phyloP scores from a whole-genome alignment of 2,797 vertebrate species.

The Furcifer pardalis region DNA sequence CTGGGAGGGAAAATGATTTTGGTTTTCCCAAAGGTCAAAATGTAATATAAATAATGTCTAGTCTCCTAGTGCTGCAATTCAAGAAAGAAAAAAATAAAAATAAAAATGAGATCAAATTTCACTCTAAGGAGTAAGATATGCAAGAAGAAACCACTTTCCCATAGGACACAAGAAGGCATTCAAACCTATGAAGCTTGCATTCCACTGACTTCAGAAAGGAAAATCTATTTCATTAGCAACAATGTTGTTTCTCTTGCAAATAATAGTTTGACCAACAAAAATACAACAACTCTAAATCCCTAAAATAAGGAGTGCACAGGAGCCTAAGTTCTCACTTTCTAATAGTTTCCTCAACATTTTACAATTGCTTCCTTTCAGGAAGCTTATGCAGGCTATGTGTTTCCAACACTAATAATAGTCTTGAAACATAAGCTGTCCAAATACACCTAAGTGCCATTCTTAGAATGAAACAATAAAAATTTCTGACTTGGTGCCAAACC shows the following conservation, averaged over 20 bases:
- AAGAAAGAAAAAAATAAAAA: accelerated
- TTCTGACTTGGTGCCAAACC: conserved; percentile 50
- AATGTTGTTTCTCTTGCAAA: background rate
- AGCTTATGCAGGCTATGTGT: conserved; percentile 79
- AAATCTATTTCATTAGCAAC: background rate
- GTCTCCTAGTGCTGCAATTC: background rate
- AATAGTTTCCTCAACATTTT: conserved; percentile 92
- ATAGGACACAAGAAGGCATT: background rate
- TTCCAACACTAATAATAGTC: conserved; percentile 74
- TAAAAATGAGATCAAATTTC: background rate
- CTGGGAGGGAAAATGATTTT: background rate
- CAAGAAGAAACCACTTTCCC: background rate
- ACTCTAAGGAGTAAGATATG: background rate
- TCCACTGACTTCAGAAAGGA: no score
- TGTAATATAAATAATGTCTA: background rate
- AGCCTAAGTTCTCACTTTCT: conserved; percentile 80
- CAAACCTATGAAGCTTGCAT: background rate
- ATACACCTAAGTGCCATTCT: conserved; percentile 57
- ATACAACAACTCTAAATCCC: conserved; percentile 22
- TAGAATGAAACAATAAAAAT: conserved; percentile 31
- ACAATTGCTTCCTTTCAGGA: conserved; percentile 93
- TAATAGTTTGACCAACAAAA: conserved; percentile 12
- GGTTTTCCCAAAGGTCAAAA: background rate
- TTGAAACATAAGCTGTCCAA: conserved; percentile 61
- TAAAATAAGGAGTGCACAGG: conserved; percentile 39